Evolutionary conservation across 2,888 invertebrate species (phyloP).

Genomic region (Noctuana brunneofusca): DNA sequence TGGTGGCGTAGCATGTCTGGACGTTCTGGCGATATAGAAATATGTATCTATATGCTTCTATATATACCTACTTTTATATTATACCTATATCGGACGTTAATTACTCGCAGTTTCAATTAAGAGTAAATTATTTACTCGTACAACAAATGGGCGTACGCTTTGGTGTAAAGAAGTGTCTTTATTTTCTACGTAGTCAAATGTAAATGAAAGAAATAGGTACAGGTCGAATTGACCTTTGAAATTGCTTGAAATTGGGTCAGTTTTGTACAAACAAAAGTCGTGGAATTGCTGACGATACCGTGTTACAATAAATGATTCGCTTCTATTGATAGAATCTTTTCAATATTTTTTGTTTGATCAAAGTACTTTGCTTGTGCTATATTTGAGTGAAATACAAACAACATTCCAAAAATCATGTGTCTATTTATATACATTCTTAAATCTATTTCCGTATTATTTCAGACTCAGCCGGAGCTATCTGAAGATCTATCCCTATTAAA

Average conservation of each 20-base stretch:
- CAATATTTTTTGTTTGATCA: conserved; percentile 13
- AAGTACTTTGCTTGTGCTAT: neutral
- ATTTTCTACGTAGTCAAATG: conserved; percentile 66
- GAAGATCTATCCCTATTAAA: too few species aligned
- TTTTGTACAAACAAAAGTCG: conserved; percentile 69
- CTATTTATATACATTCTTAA: too few species aligned
- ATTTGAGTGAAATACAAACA: neutral
- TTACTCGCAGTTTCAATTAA: too few species aligned
- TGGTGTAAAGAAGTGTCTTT: conserved; percentile 63
- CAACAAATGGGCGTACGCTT: neutral
- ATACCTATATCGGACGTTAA: too few species aligned
- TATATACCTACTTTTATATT: neutral
- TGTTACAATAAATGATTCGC: conserved; percentile 52
- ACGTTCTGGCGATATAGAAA: conserved; percentile 1
- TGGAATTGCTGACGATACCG: conserved; percentile 59
- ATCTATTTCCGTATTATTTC: too few species aligned
- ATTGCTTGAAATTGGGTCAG: conserved; percentile 76
- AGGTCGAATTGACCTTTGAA: conserved; percentile 74
- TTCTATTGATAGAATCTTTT: conserved; percentile 22
- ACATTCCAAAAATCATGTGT: too few species aligned
- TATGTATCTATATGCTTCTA: neutral
- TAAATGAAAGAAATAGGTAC: conserved; percentile 73
- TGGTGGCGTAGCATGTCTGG: conserved; percentile 5
- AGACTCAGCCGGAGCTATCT: too few species aligned
- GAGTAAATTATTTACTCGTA: conserved; percentile 7